Evolutionary conservation across 2,797 vertebrate genomes (phyloP), one percentile per base, ranked within the genome.

Genomic region (Lagodon rhomboides): DNA sequence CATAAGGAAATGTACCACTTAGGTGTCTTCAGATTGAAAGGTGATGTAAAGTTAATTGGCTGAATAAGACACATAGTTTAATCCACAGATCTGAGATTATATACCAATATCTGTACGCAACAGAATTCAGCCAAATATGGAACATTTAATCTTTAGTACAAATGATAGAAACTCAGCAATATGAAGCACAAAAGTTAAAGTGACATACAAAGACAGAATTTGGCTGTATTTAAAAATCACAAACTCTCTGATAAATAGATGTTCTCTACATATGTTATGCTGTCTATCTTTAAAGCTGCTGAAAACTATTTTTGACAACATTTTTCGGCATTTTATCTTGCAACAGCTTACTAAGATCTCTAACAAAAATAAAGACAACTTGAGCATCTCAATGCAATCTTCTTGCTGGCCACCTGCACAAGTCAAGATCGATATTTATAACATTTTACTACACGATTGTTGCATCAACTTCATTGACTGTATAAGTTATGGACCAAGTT

Each of bases 21-120:
- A 15, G n/a, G 51, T 71, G 50, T 22, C 6, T 30, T 66, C 15
- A 23, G 30, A 22, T 70, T 3, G 12, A 69, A 47, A 68, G 22
- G 50, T 43, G n/a, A 44, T 46, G 3, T 55, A 53, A 49, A 50
- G 2, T 41, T 43, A 50, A 55, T 4, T 38, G 22, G 53, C n/a
- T 34, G n/a, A n/a, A n/a, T n/a, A n/a, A n/a, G n/a, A n/a, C n/a
- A 43, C 51, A 54, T 43, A 18, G 9, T 74, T 78, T 55, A 41
- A 22, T 62, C 12, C 17, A 53, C 11, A 49, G 43, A 56, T 1
- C 12, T 38, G 50, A 54, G 34, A 22, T 68, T 60, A 61, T 23
- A 23, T 38, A 50, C n/a, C 5, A 23, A 41, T 58, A 47, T 54
- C 11, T 9, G 18, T 17, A 44, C 1, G 51, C 4, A n/a, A 4